phyloP scores from a whole-genome alignment of 2,797 vertebrate genomes.

The Sandelia bainsii region DNA sequence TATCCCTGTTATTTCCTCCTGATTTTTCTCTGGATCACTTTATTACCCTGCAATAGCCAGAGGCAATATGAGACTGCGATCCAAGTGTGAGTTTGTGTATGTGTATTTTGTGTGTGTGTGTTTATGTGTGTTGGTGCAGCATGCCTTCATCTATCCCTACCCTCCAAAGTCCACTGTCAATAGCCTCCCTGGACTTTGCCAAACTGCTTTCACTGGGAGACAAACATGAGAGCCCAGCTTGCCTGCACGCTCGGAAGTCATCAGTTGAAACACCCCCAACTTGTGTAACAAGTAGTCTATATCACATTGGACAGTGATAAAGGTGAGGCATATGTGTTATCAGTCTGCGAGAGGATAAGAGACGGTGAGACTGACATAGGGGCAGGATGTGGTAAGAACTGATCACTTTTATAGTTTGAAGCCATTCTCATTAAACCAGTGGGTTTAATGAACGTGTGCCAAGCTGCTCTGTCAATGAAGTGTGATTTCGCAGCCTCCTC shows the following conservation, averaged over 20 bases:
- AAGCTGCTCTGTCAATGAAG: conserved; percentile 59
- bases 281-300: conserved; percentile 19
- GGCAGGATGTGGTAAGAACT: conserved; percentile 23
- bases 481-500: conserved; percentile 50
- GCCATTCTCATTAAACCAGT: conserved; percentile 56
- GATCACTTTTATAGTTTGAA: conserved; percentile 41
- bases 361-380: conserved; percentile 27
- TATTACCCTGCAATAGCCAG: conserved; percentile 67
- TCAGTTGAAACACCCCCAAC: conserved; percentile 27
- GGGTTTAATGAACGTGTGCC: conserved; percentile 62
- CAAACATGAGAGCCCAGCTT: conserved; percentile 42
- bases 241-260: conserved; percentile 20
- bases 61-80: conserved; percentile 60
- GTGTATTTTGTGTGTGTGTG: conserved; percentile 27
- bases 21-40: conserved; percentile 68
- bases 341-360: conserved; percentile 14
- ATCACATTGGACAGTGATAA: conserved; percentile 9
- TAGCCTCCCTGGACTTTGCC: conserved; percentile 69
- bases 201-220: conserved; percentile 36
- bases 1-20: conserved; percentile 66
- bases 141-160: conserved; percentile 47
- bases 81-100: conserved; percentile 42
- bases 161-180: conserved; percentile 74
- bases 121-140: conserved; percentile 28
- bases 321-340: conserved; percentile 29